Percentiles rank a stretch among this genome's conserved stretches.
Conservation (phyloP, 2,113 vertebrate genomes). For the Trogon melanurus region DNA sequence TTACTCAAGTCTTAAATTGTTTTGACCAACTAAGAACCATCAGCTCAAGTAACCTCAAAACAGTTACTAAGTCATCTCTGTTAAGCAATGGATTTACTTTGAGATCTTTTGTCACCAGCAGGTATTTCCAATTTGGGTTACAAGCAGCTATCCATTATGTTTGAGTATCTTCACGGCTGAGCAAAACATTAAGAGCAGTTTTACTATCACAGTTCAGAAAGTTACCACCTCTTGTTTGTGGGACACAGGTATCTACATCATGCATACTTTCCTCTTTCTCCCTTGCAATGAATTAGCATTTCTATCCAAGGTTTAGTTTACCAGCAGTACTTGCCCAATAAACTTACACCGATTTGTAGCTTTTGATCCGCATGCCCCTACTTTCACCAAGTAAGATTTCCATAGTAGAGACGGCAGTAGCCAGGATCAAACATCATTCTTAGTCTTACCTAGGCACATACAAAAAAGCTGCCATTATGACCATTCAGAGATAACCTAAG, state of each 20-base stretch:
- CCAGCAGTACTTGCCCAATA: background rate
- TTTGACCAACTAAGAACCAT: background rate
- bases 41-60: background rate
- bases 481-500: background rate
- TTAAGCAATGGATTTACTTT: background rate
- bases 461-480: background rate
- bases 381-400: background rate
- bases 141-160: background rate
- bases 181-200: background rate
- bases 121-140: background rate
- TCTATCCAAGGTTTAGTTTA: background rate
- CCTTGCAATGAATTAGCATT: background rate
- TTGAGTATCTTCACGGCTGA: background rate
- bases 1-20: background rate
- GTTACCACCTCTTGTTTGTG: background rate
- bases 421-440: background rate
- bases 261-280: background rate
- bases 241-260: background rate
- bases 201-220: background rate
- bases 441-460: background rate
- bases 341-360: background rate
- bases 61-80: background rate
- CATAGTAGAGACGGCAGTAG: background rate
- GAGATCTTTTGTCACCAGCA: background rate
- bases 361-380: background rate